A percentile compares a stretch with the other conserved stretches of the same genome.
Conservation (phyloP, 2,888 invertebrate species). For the Harpagoxenus sublaevis region DNA sequence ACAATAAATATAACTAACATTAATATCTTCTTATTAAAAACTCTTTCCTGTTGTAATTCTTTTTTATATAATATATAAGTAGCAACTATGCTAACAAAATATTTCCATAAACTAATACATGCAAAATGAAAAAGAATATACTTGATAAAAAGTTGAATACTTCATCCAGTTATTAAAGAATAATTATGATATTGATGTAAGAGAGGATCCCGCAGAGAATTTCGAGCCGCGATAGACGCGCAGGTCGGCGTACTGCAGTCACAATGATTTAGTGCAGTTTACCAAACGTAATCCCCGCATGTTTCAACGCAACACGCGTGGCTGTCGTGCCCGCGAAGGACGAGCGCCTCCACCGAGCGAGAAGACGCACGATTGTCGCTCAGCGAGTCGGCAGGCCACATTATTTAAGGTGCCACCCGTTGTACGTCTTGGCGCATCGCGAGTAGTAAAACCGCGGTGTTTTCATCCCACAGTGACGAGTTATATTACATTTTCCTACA, state of each 20-base stretch:
- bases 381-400: slow-evolving; percentile 72
- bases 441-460: slow-evolving; percentile 33
- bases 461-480: slow-evolving; percentile 40
- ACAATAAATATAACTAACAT: neutral
- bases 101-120: no score
- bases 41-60: neutral
- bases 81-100: neutral
- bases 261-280: slow-evolving; percentile 77
- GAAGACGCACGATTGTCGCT: slow-evolving; percentile 77
- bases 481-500: slow-evolving; percentile 32
- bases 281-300: slow-evolving; percentile 75
- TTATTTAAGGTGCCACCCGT: slow-evolving; percentile 78
- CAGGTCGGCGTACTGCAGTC: slow-evolving; percentile 60
- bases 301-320: slow-evolving; percentile 72
- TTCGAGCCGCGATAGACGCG: slow-evolving; percentile 13
- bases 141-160: neutral
- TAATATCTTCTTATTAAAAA: neutral
- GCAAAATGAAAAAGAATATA: neutral
- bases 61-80: neutral
- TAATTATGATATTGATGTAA: neutral
- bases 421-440: slow-evolving; percentile 67
- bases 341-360: slow-evolving; percentile 41
- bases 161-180: neutral
- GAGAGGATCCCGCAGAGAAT: slow-evolving; percentile 3
- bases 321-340: slow-evolving; percentile 59